Evolutionary conservation across 2,888 invertebrate genomes (phyloP).

Genomic region (Cerastoderma edule): DNA sequence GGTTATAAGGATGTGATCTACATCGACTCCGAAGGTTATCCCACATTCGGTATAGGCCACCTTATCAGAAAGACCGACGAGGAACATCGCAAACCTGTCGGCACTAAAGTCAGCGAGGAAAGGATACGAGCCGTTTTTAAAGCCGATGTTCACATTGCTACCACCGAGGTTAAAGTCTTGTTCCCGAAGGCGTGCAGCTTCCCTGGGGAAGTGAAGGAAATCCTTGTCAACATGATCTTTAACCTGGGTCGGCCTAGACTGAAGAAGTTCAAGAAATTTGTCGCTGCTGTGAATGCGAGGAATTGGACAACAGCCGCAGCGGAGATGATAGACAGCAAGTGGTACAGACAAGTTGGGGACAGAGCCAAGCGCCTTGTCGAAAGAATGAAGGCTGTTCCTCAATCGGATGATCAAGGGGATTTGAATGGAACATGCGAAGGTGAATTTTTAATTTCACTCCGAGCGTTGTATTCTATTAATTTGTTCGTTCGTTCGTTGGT

Average conservation of each 20-base stretch:
- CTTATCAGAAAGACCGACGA: constrained; percentile 15
- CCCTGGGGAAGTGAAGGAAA: constrained; percentile 23
- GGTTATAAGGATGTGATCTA: constrained; percentile 1
- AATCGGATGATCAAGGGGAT: no score
- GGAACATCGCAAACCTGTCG: constrained; percentile 7
- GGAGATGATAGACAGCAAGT: constrained; percentile 21
- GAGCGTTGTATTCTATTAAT: no score
- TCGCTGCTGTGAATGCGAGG: constrained; percentile 6
- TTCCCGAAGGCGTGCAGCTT: not conserved
- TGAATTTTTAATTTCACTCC: no score
- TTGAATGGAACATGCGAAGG: no score
- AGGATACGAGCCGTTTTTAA: constrained; percentile 13
- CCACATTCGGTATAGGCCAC: constrained; percentile 33
- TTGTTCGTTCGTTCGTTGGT: no score
- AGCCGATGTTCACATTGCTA: not conserved
- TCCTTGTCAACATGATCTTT: constrained; percentile 27
- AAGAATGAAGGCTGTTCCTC: constrained; percentile 28
- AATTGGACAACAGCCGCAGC: constrained; percentile 25
- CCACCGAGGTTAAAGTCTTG: not conserved
- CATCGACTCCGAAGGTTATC: not conserved
- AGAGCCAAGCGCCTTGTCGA: constrained; percentile 17
- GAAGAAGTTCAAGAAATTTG: constrained; percentile 7
- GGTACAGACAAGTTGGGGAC: constrained; percentile 15
- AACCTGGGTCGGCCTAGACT: constrained; percentile 19
- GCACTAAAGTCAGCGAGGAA: constrained; percentile 1